Base-by-base conservation (phyloP, 2,797 vertebrate genomes). In the Halcyon smyrnensis region DNA sequence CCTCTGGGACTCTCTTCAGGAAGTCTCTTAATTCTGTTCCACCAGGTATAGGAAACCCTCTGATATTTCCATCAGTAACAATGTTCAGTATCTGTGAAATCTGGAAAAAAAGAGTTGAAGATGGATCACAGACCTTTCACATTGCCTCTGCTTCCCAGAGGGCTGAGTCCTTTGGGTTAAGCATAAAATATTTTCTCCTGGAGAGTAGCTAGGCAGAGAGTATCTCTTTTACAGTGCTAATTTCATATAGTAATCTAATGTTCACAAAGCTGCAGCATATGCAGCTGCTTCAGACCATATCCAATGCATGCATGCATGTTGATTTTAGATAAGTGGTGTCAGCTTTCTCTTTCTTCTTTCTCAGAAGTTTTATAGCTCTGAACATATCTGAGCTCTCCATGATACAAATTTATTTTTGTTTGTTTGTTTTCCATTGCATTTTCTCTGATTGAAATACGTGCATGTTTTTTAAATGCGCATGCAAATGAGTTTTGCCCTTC, bases 261-360 rank as follows among this genome's bases (percentile, higher is more conserved):
- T 37, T 13, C 57, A 39, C 24, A 84, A 84, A 78, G 27, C 34
- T 93, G 73, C 54, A 75, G 45, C 20, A 28, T 60, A 36, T 25
- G 34, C 60, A 85, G 11, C 21, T 1, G 3, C 34, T 63, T 25
- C 64, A 27, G 32, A 70, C 39, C 13, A 4, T 9, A 53, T 27
- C 32, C 16, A 37, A 0, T 34, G 21, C 6, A 2, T 9, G 4
- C 21, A 19, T 18, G 46, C 34, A 41, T 0, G 0, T 27, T 88
- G 73, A 15, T 85, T 95, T 93, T 77, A 80, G 64, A 48, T 30
- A 78, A 68, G 27, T n/a, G 15, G 15, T 80, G 43, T 54, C 67
- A 60, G 43, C 36, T 69, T 87, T 85, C 51, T 67, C 1, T 14
- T 89, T 84, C 24, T 46, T 80, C n/a, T 76, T 62, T 20, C 25